Base-by-base conservation (phyloP, 2,113 vertebrate species). In the Rafetus swinhoei region DNA sequence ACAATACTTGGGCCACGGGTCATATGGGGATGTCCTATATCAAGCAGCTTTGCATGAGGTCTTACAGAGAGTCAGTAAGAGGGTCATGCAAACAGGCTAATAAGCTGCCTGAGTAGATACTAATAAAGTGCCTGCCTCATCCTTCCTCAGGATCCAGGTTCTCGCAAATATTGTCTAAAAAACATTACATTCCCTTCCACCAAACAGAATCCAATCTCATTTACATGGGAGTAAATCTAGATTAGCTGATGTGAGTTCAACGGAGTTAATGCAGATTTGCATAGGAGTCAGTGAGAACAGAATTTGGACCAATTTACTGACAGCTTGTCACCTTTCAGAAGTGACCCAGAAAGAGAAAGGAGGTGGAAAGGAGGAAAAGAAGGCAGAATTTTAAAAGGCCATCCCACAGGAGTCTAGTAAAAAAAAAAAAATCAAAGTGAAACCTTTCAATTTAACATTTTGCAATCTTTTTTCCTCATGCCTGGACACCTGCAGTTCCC, bases 21-120 rank as follows among this genome's bases (percentile, higher is more conserved):
- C 12, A 86, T 69, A 69, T 9, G 16, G 65, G 32, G 32, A 45
- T 0, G 0, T 35, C 59, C 35, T 18, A 1, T 0, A 1, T 32
- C 69, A 91, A 9, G 11, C 84, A 93, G 55, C 65, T 7, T 86
- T 89, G 79, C 76, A 74, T 85, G 82, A 74, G 91, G 7, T 59
- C 50, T 77, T 53, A 72, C 32, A 1, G 15, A 11, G 35, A 82
- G 52, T 82, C 81, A 91, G 45, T 11, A 84, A 53, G 1, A 0
- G 1, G 60, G 39, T 55, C 1, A 0, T 0, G 0, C 25, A 72
- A 62, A n/a, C 52, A 81, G 27, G 15, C 35, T 82, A 60, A 27
- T 32, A 3, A 84, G 6, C 32, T 55, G 15, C 9, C 81, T 29
- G 52, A 22, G n/a, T 2, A 32, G 81, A 65, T 76, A 54, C 3